These are phyloP conservation scores for Dromius quadrimaculatus DNA, from an alignment of 2,888 invertebrate genomes.

Conservation along the genomic window DNA sequence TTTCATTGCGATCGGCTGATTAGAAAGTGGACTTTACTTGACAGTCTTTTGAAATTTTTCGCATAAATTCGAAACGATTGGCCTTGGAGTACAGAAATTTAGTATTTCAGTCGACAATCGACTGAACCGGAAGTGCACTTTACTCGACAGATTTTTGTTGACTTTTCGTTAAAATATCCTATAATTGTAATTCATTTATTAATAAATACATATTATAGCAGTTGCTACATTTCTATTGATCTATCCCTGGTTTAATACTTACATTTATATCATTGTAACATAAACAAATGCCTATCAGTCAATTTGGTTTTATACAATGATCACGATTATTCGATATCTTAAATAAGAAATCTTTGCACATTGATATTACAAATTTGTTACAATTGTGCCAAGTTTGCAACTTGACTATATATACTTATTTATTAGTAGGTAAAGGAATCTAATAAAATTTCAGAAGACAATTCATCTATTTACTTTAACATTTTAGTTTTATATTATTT, in stretches of 20 bases:
- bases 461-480: slow-evolving; percentile 6
- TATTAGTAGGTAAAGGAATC: slow-evolving; percentile 31
- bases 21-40: too few species aligned
- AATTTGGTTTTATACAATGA: slow-evolving; percentile 35
- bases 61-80: too few species aligned
- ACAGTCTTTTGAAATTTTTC: too few species aligned
- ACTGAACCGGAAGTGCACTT: too few species aligned
- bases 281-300: slow-evolving; percentile 35
- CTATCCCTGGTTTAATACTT: slow-evolving; percentile 19
- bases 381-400: slow-evolving; percentile 31
- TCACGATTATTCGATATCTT: slow-evolving; percentile 30
- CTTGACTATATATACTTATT: slow-evolving; percentile 45
- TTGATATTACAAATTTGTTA: slow-evolving; percentile 34
- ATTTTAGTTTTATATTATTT: slow-evolving; percentile 24
- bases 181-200: slow-evolving; percentile 28
- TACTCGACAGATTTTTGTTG: too few species aligned
- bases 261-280: slow-evolving; percentile 32
- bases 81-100: too few species aligned
- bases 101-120: too few species aligned
- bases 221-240: slow-evolving; percentile 27
- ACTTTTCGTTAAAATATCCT: neutral
- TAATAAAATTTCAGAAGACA: neutral
- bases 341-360: slow-evolving; percentile 3
- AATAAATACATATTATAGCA: slow-evolving; percentile 37
- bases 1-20: too few species aligned